A percentile compares a stretch with the other conserved stretches of the same genome.
Evolutionary conservation across 2,888 invertebrate genomes (phyloP).

Genomic region (Schrankia costaestrigalis): DNA sequence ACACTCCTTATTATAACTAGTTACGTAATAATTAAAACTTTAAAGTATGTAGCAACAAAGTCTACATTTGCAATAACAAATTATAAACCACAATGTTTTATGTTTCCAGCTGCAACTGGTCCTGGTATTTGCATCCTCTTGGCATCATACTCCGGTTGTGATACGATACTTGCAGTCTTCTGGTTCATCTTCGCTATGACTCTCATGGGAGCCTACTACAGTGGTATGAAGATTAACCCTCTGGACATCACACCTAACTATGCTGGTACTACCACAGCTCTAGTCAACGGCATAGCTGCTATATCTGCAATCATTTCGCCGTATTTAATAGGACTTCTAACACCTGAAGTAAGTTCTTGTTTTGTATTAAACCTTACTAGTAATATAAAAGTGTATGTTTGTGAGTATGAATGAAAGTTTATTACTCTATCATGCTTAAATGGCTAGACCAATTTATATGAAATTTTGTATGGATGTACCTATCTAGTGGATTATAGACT

Average conservation of each 20-base stretch:
- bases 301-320: constrained; percentile 83
- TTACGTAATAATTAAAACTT: too few relatives aligned
- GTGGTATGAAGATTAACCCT: constrained; percentile 84
- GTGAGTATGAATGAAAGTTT: too few relatives aligned
- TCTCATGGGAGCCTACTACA: constrained; percentile 86
- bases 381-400: too few relatives aligned
- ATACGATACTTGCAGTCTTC: constrained; percentile 74
- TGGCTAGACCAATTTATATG: too few relatives aligned
- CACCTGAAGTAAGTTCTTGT: constrained; percentile 79
- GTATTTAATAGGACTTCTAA: constrained; percentile 81
- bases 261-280: constrained; percentile 83
- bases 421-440: too few relatives aligned
- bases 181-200: constrained; percentile 84
- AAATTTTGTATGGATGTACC: too few relatives aligned
- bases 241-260: constrained; percentile 84
- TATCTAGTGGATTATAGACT: too few relatives aligned
- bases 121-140: constrained; percentile 83
- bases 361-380: too few relatives aligned
- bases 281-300: constrained; percentile 84
- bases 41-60: too few relatives aligned
- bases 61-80: too few relatives aligned
- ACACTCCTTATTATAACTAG: too few relatives aligned
- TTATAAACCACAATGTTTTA: not conserved
- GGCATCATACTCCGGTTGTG: constrained; percentile 83
- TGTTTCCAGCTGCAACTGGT: constrained; percentile 80